Evolutionary conservation across 2,113 vertebrate species (phyloP), one percentile per base, ranked within the genome.

Genomic region (Cochlearius cochlearius): DNA sequence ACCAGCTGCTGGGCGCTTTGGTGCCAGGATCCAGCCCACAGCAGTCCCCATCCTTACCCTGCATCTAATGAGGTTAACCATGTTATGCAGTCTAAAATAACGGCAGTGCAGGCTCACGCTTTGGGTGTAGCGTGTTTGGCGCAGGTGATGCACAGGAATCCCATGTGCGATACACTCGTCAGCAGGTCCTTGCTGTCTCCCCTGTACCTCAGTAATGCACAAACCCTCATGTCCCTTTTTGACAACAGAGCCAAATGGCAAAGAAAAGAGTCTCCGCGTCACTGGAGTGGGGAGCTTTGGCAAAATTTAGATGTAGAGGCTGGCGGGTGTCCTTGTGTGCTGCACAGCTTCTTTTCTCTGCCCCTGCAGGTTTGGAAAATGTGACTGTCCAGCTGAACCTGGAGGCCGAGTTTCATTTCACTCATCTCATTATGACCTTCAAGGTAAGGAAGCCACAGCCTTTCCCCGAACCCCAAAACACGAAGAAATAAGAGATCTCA

Each of bases 341-440:
- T 77, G 84, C 63, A 63, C 5, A 16, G 12, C 67, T 90, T 71
- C 38, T 85, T 95, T 96, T 59, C 50, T 73, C 52, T 55, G 77
- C 45, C 68, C 53, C 59, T 77, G 7, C 97, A 99, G 99, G 99
- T 53, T 7, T 99, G 97, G 99, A 99, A 98, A 99, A 99, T 1
- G 99, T 99, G 77, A 99, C 99, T 36, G 96, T 99, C 91, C 99
- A 99, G 95, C 97, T 99, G 96, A 98, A 99, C 96, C 97, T 99
- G 91, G 99, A 99, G 96, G 99, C 99, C 0, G 99, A 99, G 98
- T 99, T 99, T 98, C 99, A 99, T 97, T 99, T 99, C 96, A 99
- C 99, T 93, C 99, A 99, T 97, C 99, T 99, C 97, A 99, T 99
- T 95, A 99, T 99, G 99, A 99, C 99, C 53, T 99, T 99, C 96